Evolutionary conservation across 2,888 invertebrate species (phyloP), one percentile per base, ranked within the genome.

Genomic region (Anoplius nigerrimus): DNA sequence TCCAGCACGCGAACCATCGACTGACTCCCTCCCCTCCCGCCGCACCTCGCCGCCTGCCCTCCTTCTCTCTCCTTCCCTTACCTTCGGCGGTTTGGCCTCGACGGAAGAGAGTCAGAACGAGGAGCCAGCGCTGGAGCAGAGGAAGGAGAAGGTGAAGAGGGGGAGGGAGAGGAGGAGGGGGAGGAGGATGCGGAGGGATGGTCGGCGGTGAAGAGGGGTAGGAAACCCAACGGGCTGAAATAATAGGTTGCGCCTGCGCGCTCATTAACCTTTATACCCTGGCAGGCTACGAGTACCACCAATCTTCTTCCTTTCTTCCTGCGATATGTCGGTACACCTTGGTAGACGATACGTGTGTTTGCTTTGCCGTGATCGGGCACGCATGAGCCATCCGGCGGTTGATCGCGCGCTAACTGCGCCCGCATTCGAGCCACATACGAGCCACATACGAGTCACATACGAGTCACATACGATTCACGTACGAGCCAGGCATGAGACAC

Each of bases 181-280:
- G 55, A 43, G 54, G 51, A 48, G 53, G 48, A 54, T 6, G 55
- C 46, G 55, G 53, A 60, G 66, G 64, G 61, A 64, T 72, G 68
- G 66, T 62, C 55, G 55, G 69, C 64, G 62, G 64, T 66, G 68
- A 64, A 80, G 77, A 68, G 70, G 74, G 64, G 68, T 66, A 71
- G 76, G 63, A n/a, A 76, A 76, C 75, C 82, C 84, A 84, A 81
- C 84, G 84, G 84, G 82, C 83, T 85, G 80, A 88, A 88, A 88
- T 88, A 88, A 88, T 88, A 88, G 88, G 88, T 88, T 88, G 86
- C 85, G 87, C 87, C 85, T 84, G 85, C 77, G 86, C 85, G 87
- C 88, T 87, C 88, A 88, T 88, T 88, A 88, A 88, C 88, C 88
- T 88, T 88, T 88, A 86, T 87, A 88, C 87, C 87, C 85, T 79